Conservation (phyloP, 2,888 invertebrate genomes). For the Drosophila melanosoma region DNA sequence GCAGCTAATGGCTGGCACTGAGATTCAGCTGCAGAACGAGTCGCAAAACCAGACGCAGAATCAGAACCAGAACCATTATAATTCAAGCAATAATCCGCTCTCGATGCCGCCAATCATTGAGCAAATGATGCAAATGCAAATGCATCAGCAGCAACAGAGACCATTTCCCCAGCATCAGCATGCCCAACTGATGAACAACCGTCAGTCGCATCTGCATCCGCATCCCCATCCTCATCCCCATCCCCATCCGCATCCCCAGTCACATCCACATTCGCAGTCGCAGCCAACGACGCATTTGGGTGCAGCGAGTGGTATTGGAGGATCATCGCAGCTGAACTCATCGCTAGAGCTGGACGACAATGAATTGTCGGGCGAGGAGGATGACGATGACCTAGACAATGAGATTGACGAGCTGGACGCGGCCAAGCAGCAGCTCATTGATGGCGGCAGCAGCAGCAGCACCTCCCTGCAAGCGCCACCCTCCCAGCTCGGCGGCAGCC, state of each 20-base stretch:
- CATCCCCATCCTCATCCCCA: slow-evolving; percentile 29
- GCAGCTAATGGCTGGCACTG: slow-evolving; percentile 52
- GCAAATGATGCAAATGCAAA: slow-evolving; percentile 78
- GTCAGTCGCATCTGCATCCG: slow-evolving; percentile 52
- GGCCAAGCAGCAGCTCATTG: slow-evolving; percentile 82
- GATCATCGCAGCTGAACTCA: slow-evolving; percentile 59
- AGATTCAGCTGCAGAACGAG: slow-evolving; percentile 62
- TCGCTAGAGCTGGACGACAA: slow-evolving; percentile 80
- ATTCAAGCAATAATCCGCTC: slow-evolving; percentile 76
- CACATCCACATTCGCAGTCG: slow-evolving; percentile 45
- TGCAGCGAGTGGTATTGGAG: slow-evolving; percentile 12
- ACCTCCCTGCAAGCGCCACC: slow-evolving; percentile 82
- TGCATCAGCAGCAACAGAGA: slow-evolving; percentile 59
- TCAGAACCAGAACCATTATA: slow-evolving; percentile 72
- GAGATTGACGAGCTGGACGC: slow-evolving; percentile 80
- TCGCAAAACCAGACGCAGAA: slow-evolving; percentile 47
- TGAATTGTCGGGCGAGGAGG: slow-evolving; percentile 81
- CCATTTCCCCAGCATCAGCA: slow-evolving; percentile 54
- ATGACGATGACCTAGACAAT: slow-evolving; percentile 80
- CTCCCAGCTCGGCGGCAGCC: slow-evolving; percentile 58
- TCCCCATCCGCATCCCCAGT: slow-evolving; percentile 48
- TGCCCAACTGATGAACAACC: slow-evolving; percentile 39
- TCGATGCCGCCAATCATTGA: slow-evolving; percentile 79
- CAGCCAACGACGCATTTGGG: slow-evolving; percentile 40
- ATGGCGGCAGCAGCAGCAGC: slow-evolving; percentile 83